Percentiles rank a stretch among this genome's conserved stretches.
Conservation (phyloP, 2,797 vertebrate genomes). For the Linurgus olivaceus region DNA sequence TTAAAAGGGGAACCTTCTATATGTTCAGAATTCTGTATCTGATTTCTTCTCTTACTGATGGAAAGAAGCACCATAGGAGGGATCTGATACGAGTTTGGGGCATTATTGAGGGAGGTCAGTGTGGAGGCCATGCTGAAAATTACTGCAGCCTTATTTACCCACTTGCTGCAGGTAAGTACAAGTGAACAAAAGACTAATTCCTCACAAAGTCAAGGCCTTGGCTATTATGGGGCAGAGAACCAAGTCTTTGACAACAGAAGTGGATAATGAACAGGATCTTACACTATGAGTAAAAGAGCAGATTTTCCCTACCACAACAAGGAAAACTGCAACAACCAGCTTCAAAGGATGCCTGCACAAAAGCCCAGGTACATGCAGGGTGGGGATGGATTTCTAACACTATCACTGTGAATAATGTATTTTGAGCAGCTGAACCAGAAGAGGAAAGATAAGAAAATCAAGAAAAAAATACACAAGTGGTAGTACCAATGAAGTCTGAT, state of each 20-base stretch:
- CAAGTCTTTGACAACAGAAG: not conserved
- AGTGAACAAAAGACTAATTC: not conserved
- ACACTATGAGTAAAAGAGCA: not conserved
- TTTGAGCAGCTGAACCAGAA: not conserved
- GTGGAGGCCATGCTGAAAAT: not conserved
- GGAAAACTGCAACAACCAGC: not conserved
- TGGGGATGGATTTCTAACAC: not conserved
- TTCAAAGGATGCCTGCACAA: not conserved
- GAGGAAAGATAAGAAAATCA: not conserved
- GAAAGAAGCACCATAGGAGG: not conserved
- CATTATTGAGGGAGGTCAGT: not conserved
- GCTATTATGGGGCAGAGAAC: not conserved
- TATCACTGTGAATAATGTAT: not conserved
- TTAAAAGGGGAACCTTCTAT: not conserved
- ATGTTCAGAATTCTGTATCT: not conserved
- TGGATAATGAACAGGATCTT: not conserved
- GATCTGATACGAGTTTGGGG: not conserved
- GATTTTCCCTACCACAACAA: not conserved
- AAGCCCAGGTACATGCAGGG: accelerated
- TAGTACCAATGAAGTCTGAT: not conserved
- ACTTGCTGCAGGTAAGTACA: not conserved
- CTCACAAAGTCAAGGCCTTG: not conserved
- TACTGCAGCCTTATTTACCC: not conserved
- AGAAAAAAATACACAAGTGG: not conserved
- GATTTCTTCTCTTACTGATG: not conserved